These are phyloP conservation scores for Dasyurus viverrinus DNA, from an alignment of 2,113 vertebrate species.

Conservation along the genomic window DNA sequence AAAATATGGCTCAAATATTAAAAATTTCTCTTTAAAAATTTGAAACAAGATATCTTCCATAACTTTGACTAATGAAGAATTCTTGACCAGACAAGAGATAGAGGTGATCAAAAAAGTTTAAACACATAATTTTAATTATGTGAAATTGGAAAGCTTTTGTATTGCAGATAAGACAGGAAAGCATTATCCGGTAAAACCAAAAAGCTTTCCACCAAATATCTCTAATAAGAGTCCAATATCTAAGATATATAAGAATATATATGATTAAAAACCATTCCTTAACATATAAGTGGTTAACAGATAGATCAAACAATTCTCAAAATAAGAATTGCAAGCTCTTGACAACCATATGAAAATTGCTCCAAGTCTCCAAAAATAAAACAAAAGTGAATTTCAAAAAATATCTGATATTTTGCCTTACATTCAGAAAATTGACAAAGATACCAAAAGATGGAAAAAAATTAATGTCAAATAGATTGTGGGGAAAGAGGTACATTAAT, in stretches of 20 bases:
- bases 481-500: not conserved
- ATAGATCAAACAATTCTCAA: not conserved
- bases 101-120: not conserved
- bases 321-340: not conserved
- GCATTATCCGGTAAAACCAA: not conserved
- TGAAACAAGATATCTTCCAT: not conserved
- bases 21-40: not conserved
- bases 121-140: not conserved
- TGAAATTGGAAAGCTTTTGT: not conserved
- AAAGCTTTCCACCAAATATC: not conserved
- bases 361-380: not conserved
- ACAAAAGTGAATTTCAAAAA: not conserved
- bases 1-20: not conserved
- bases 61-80: not conserved
- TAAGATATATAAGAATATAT: not conserved
- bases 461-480: not conserved
- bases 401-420: not conserved
- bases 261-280: not conserved
- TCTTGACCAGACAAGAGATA: not conserved
- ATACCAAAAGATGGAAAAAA: not conserved
- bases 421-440: not conserved
- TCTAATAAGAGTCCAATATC: not conserved
- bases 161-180: not conserved
- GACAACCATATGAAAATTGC: not conserved
- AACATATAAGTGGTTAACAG: not conserved